phyloP scores from a whole-genome alignment of 37 sponge, comb jelly and placozoan genomes.

The Beroe ovata region DNA sequence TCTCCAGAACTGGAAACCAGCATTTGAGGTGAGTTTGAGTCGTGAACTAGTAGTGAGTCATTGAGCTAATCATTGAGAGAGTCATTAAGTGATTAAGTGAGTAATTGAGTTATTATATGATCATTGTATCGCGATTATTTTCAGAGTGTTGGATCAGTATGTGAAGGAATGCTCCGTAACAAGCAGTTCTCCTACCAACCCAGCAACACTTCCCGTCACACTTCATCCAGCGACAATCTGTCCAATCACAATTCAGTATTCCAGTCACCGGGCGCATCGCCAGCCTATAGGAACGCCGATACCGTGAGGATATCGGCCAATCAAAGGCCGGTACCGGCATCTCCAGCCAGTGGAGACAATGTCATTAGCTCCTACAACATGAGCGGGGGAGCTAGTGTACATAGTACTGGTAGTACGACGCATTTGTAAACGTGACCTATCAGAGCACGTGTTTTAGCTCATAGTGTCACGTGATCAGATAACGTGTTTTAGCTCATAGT shows the following conservation, averaged over 20 bases:
- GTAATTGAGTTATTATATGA: no score
- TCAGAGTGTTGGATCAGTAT: slow-evolving; percentile 39
- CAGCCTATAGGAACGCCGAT: not conserved
- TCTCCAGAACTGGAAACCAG: slow-evolving; percentile 57
- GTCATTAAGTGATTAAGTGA: no score
- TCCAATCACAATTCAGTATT: slow-evolving; percentile 1
- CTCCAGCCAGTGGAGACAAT: not conserved
- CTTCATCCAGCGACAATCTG: not conserved
- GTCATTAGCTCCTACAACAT: not conserved
- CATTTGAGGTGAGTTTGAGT: slow-evolving; percentile 24
- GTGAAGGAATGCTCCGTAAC: slow-evolving; percentile 56
- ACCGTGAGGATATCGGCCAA: not conserved
- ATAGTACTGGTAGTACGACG: not conserved
- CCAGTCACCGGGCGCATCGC: not conserved
- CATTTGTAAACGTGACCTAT: not conserved
- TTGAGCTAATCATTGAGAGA: no score
- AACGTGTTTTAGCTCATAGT: not conserved
- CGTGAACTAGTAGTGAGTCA: no score
- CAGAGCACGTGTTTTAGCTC: not conserved
- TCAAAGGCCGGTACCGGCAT: not conserved
- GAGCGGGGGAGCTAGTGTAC: not conserved
- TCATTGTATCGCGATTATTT: no score
- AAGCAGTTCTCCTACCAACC: slow-evolving; percentile 22
- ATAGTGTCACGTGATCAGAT: not conserved
- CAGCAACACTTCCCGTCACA: not conserved